These are phyloP conservation scores for Medauroidea extradentata DNA, from an alignment of 1,140 invertebrate species.

Conservation along the genomic window DNA sequence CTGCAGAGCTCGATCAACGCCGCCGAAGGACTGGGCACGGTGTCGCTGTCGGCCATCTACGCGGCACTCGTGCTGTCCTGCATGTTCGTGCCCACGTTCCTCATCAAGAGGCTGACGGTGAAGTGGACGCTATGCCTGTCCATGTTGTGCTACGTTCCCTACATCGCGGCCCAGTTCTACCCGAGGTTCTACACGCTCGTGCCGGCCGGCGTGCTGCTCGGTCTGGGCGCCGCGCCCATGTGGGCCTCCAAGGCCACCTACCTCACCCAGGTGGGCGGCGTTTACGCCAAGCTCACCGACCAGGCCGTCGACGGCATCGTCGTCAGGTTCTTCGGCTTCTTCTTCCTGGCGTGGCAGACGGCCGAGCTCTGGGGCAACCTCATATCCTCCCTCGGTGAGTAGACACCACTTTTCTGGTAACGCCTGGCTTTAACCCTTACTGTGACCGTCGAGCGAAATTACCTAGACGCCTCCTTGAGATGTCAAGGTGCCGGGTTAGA, in stretches of 20 bases:
- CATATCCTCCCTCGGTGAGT: conserved; percentile 87
- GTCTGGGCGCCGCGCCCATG: conserved; percentile 89
- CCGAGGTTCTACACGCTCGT: conserved; percentile 85
- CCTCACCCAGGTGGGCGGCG: conserved; percentile 84
- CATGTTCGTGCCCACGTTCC: conserved; percentile 86
- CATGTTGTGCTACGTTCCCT: conserved; percentile 88
- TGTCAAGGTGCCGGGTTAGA: too few species aligned
- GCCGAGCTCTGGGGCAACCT: conserved; percentile 94
- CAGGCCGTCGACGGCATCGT: conserved; percentile 85
- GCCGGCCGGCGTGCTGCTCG: conserved; percentile 85
- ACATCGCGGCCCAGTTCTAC: conserved; percentile 91
- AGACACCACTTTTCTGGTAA: neutral
- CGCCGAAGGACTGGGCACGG: conserved; percentile 74
- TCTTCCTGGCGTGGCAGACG: conserved; percentile 95
- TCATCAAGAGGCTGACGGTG: conserved; percentile 84
- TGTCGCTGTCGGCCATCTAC: conserved; percentile 82
- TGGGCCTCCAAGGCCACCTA: conserved; percentile 97
- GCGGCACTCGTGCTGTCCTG: conserved; percentile 84
- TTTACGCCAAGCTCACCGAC: conserved; percentile 82
- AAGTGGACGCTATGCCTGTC: conserved; percentile 92
- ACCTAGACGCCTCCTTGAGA: too few species aligned
- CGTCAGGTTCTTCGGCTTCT: conserved; percentile 94
- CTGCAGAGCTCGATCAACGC: conserved; percentile 85
- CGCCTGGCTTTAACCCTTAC: too few species aligned
- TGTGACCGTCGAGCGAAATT: too few species aligned